Evolutionary conservation across 2,113 vertebrate genomes (phyloP), one percentile per base, ranked within the genome.

Genomic region (Numida meleagris): DNA sequence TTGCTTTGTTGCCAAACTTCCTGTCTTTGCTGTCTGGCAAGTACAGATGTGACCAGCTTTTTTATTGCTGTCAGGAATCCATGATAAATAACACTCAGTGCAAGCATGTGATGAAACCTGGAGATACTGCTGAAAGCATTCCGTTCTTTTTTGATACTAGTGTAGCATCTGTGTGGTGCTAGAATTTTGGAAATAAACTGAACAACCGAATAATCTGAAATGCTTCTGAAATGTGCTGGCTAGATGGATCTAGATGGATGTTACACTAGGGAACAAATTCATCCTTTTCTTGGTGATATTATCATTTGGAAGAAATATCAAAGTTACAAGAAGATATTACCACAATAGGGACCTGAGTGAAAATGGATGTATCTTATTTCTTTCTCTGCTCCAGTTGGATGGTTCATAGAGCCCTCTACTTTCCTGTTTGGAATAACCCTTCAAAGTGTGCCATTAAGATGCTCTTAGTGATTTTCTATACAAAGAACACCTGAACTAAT

Each of bases 361-460:
- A 97, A 97, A 97, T 85, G 70, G 94, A 96, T 93, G 85, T 78
- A 84, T 65, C 61, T 96, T 96, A 93, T 97, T 96, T 93, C 77
- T 96, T 86, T 63, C 72, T 95, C 84, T 93, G 82, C 94, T 98
- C 72, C 88, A 82, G 43, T 40, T 91, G 85, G 74, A 74, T 97
- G 67, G 23, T 89, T 96, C 92, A 63, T 31, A 71, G 48, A 71
- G 79, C 92, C 92, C 87, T 91, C 80, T 94, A 80, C 45, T 95
- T 96, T 88, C 63, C 40, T 88, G 61, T 71, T 71, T 75, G 50
- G 78, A 85, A 95, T 95, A 92, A 51, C 10, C 43, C 24, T 90
- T 33, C 83, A 62, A 94, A 91, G n/a, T 66, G 40, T 89, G 40
- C 63, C 94, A 96, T 95, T 89, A 95, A 94, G 86, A 62, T 33